Evolutionary conservation across 2,888 invertebrate genomes (phyloP).

Genomic region (Cataglyphis albicans): DNA sequence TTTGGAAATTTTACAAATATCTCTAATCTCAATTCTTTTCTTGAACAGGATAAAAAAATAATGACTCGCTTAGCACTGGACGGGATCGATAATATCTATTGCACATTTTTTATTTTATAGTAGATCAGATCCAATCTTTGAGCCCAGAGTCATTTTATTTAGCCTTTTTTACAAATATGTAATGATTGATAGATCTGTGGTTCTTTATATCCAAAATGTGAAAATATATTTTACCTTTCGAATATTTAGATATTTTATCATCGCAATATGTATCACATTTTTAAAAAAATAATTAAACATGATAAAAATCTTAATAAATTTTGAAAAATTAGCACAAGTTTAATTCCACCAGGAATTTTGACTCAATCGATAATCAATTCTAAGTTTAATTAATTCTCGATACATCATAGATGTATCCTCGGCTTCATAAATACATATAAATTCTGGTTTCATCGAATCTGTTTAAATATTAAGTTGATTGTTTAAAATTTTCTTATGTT

Average conservation of each 20-base stretch:
- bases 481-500: background rate
- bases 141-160: constrained; percentile 31
- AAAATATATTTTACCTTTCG: constrained; percentile 3
- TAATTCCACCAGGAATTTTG: background rate
- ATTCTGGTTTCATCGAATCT: background rate
- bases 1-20: background rate
- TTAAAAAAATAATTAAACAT: background rate
- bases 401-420: background rate
- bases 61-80: constrained; percentile 47
- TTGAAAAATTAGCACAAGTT: background rate
- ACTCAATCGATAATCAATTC: background rate
- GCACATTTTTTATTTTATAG: constrained; percentile 17
- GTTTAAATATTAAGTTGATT: background rate
- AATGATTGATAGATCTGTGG: constrained; percentile 14
- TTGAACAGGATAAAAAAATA: constrained; percentile 29
- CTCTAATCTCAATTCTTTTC: constrained; percentile 1
- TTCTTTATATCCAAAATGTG: background rate
- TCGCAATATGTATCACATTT: background rate
- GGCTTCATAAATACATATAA: constrained; percentile 20
- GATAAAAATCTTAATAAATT: background rate
- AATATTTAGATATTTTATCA: background rate
- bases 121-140: constrained; percentile 20
- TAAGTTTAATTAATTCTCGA: constrained; percentile 7
- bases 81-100: constrained; percentile 37
- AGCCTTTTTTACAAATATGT: background rate